Conservation (phyloP, 2,888 invertebrate genomes). For the Sarcophaga carnaria region DNA sequence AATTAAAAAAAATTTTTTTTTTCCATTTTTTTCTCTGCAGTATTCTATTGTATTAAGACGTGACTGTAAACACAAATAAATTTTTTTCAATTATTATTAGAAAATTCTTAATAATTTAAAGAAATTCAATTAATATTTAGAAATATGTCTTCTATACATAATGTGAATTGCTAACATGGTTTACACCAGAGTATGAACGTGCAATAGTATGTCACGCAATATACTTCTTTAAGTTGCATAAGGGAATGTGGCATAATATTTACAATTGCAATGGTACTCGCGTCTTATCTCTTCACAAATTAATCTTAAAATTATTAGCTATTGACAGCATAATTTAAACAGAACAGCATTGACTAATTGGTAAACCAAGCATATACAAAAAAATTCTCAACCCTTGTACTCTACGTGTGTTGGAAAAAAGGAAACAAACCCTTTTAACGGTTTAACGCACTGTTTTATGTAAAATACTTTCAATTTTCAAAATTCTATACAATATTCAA, state of each 20-base stretch:
- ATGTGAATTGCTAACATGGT: too few species aligned
- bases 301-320: neutral
- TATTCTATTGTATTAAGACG: slow-evolving; percentile 38
- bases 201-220: too few species aligned
- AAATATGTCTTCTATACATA: neutral
- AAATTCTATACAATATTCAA: too few species aligned
- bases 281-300: neutral
- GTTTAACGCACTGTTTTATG: too few species aligned
- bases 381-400: too few species aligned
- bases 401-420: too few species aligned
- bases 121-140: neutral
- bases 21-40: slow-evolving; percentile 15
- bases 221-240: too few species aligned
- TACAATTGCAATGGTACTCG: neutral
- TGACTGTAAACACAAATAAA: slow-evolving; percentile 47
- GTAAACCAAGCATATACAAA: neutral
- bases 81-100: slow-evolving; percentile 5
- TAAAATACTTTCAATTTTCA: too few species aligned
- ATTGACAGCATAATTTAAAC: neutral
- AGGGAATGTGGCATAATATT: too few species aligned
- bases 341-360: neutral
- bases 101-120: slow-evolving; percentile 56
- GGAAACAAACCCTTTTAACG: too few species aligned
- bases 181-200: too few species aligned
- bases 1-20: slow-evolving; percentile 11